Percentiles rank a stretch among this genome's conserved stretches.
These are phyloP conservation scores for Aleiodes sp. DNA, from an alignment of 1,140 invertebrate species.

Conservation along the genomic window DNA sequence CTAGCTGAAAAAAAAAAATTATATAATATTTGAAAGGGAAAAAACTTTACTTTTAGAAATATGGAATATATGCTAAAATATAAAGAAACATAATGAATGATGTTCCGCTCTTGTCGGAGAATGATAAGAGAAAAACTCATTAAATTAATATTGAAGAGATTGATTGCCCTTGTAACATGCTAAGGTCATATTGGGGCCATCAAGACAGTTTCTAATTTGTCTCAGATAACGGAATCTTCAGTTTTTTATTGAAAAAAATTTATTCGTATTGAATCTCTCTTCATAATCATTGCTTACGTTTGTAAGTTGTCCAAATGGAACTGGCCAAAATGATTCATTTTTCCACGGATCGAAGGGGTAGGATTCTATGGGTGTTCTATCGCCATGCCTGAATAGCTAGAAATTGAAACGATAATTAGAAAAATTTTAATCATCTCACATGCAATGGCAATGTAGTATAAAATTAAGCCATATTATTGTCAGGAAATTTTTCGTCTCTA, in stretches of 20 bases:
- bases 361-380: conserved; percentile 77
- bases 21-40: background rate
- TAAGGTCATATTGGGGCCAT: too few species aligned
- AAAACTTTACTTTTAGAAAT: too few species aligned
- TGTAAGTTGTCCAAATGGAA: conserved; percentile 82
- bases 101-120: too few species aligned
- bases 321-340: conserved; percentile 76
- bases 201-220: background rate
- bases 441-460: too few species aligned
- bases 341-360: conserved; percentile 84
- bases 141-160: too few species aligned
- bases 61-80: too few species aligned
- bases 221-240: background rate
- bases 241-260: background rate
- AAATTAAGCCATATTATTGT: too few species aligned
- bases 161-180: too few species aligned
- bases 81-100: too few species aligned
- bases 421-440: too few species aligned
- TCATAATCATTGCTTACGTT: conserved; percentile 68
- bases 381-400: conserved; percentile 82
- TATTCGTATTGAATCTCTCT: background rate
- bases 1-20: conserved; percentile 65
- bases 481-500: too few species aligned
- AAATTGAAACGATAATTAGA: conserved; percentile 30
- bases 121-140: too few species aligned